These are phyloP conservation scores for Aurelia sp. DNA, from an alignment of 30 jellyfish, hydroid and myxozoan species.

Conservation along the genomic window DNA sequence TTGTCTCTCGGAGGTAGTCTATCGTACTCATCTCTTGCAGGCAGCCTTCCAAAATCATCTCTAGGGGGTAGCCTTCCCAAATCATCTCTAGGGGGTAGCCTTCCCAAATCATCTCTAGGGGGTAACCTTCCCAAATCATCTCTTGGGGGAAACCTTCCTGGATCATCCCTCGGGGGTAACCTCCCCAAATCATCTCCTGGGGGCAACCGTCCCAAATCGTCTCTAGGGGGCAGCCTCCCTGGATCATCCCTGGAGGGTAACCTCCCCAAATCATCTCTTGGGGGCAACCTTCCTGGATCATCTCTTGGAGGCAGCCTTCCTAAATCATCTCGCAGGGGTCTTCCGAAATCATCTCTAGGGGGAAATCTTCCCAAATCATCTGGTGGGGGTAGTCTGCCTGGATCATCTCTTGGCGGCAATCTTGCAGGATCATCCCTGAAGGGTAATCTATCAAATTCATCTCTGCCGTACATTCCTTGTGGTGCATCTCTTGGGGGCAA, in stretches of 20 bases:
- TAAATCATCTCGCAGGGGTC: neutral
- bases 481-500: constrained; percentile 2
- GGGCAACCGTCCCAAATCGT: neutral
- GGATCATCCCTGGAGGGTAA: constrained; percentile 28
- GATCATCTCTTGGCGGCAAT: neutral
- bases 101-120: constrained; percentile 14
- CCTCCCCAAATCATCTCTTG: constrained; percentile 26
- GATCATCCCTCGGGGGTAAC: constrained; percentile 28
- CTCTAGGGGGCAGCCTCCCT: neutral
- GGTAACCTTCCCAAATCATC: neutral
- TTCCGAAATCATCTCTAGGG: constrained; percentile 16
- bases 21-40: constrained; percentile 9
- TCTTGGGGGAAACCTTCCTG: neutral
- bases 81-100: constrained; percentile 40
- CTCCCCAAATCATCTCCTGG: constrained; percentile 14
- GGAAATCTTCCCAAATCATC: constrained; percentile 25
- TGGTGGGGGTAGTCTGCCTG: neutral
- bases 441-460: constrained; percentile 18
- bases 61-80: neutral
- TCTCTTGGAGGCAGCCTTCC: neutral
- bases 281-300: neutral
- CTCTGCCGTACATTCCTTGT: constrained; percentile 8
- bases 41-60: constrained; percentile 4
- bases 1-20: constrained; percentile 25
- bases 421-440: constrained; percentile 27